These are phyloP conservation scores for Drosophila obscura DNA, from an alignment of 1,140 invertebrate species.

Conservation along the genomic window DNA sequence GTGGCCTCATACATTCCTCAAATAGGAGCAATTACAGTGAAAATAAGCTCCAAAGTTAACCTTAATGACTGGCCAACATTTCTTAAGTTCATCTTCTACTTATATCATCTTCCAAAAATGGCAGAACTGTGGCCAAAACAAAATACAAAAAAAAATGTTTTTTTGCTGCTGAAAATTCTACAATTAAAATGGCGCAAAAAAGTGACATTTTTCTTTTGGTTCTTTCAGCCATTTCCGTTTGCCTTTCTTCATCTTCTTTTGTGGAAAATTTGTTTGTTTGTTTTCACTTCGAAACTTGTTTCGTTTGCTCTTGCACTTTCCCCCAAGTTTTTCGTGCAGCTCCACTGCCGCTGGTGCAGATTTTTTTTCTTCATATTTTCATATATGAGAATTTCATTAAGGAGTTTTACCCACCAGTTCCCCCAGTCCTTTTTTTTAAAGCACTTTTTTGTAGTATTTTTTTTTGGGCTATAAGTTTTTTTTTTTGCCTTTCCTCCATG, in stretches of 20 bases:
- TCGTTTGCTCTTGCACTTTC: neutral
- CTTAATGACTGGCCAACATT: too few relatives aligned
- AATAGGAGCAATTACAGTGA: too few relatives aligned
- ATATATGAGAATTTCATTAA: slow-evolving; percentile 7
- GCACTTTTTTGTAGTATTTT: neutral
- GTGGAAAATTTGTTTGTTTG: slow-evolving; percentile 29
- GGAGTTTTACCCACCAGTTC: slow-evolving; percentile 2
- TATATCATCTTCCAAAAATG: neutral
- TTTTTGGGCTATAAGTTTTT: neutral
- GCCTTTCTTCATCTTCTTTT: too few relatives aligned
- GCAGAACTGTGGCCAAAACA: neutral
- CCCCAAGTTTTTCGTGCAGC: slow-evolving; percentile 4
- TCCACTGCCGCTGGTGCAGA: neutral
- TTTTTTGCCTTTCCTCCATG: too few relatives aligned
- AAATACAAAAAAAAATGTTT: neutral
- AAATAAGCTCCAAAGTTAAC: too few relatives aligned
- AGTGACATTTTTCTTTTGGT: neutral
- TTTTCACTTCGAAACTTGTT: slow-evolving; percentile 21
- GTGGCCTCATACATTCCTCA: too few relatives aligned
- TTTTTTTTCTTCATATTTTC: slow-evolving; percentile 21
- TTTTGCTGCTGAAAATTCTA: slow-evolving; percentile 27
- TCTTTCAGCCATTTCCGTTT: too few relatives aligned
- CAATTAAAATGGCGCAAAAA: slow-evolving; percentile 26
- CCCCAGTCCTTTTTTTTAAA: slow-evolving; percentile 21
- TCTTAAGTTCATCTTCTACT: too few relatives aligned